Base-by-base conservation (phyloP, 2,797 vertebrate genomes). In the Mormyrus proboscirostris region DNA sequence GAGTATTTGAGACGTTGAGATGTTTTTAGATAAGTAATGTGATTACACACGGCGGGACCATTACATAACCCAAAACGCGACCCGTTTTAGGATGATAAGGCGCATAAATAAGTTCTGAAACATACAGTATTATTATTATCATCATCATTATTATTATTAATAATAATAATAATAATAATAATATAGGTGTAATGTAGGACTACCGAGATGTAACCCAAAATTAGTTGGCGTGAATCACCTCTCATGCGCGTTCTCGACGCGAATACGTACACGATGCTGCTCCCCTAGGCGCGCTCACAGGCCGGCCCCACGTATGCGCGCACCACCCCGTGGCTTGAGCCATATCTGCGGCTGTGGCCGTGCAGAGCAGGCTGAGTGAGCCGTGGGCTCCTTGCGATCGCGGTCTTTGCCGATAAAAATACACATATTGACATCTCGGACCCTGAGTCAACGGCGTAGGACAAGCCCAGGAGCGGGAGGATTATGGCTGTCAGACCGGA, bases 311-410 rank as follows among this genome's bases (percentile, higher is more conserved):
- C 29, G 92, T 62, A 93, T 93, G 90, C 95, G 93, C 92, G 84
- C 19, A 92, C 89, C 89, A 0, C 89, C 25, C 88, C 83, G 90
- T 91, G 82, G 89, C 92, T 73, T 93, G 92, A 93, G 93, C 47
- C 50, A 94, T 92, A 94, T 91, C 92, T 93, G 94, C 94, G 93
- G 92, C 94, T 93, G 94, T 92, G 90, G 93, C 93, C 94, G 93
- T 93, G 93, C 93, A 93, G 93, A 73, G 91, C 85, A 1, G 85
- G n/a, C 16, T 25, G 93, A 89, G 91, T 49, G 91, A 86, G 89
- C 91, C 90, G 92, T 90, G 62, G 92, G 73, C 91, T 19, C 90
- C 2, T 69, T 29, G 79, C 50, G 50, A 38, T 50, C 90, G 91
- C 89, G 55, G 89, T 14, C 51, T 57, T 69, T 86, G 50, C 92